A percentile compares a stretch with the other conserved stretches of the same genome.
Evolutionary conservation across 2,113 vertebrate genomes (phyloP).

Genomic region (Turdus rufiventris): DNA sequence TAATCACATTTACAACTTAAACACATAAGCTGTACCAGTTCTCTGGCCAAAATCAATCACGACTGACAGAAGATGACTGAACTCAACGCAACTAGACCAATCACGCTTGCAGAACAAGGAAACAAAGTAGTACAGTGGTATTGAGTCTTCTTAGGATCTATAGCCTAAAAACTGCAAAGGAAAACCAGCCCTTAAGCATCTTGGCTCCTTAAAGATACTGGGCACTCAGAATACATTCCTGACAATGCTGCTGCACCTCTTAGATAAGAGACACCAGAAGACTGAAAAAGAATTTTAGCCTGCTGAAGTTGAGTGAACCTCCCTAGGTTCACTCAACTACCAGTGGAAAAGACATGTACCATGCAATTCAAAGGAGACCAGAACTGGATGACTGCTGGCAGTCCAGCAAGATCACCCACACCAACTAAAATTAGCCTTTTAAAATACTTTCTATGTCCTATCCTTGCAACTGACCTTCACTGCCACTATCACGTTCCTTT

Average conservation of each 20-base stretch:
- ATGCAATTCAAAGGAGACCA: background rate
- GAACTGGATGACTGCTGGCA: background rate
- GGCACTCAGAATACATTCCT: background rate
- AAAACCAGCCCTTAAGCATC: background rate
- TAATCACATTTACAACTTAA: background rate
- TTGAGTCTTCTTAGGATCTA: background rate
- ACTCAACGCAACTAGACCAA: background rate
- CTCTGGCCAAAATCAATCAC: background rate
- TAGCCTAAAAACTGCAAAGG: background rate
- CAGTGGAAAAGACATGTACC: background rate
- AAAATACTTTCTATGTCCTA: conserved; percentile 1
- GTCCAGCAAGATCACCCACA: conserved; percentile 9
- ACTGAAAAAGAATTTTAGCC: background rate
- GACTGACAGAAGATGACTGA: background rate
- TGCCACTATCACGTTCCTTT: background rate
- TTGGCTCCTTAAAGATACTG: background rate
- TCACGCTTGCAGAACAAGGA: background rate
- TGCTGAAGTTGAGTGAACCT: background rate
- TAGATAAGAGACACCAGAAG: background rate
- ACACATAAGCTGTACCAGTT: background rate
- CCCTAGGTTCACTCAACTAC: background rate
- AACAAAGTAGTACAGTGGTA: background rate
- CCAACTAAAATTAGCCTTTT: conserved; percentile 57
- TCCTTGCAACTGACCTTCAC: conserved; percentile 34
- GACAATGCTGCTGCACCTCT: background rate